phyloP scores from a whole-genome alignment of 2,113 vertebrate genomes.

The Orycteropus afer region DNA sequence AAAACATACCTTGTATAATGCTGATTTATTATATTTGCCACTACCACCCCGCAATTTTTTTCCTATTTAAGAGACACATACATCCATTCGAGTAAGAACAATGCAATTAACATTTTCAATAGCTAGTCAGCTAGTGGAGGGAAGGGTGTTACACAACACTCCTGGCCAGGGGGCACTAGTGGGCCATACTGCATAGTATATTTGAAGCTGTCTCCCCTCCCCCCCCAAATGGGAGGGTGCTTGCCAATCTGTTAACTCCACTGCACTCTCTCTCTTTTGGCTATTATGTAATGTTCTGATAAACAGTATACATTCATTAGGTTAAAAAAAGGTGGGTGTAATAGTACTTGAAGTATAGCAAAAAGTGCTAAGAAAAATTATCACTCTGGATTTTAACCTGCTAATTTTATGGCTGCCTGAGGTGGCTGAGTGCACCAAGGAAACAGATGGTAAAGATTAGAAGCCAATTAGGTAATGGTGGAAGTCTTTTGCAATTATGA shows the following conservation, averaged over 20 bases:
- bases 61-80: not conserved
- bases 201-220: not conserved
- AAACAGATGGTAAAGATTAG: constrained; percentile 43
- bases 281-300: not conserved
- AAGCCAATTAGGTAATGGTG: constrained; percentile 4
- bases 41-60: not conserved
- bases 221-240: not conserved
- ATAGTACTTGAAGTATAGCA: not conserved
- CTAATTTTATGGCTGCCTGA: constrained; percentile 26
- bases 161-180: not conserved
- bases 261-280: not conserved
- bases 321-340: not conserved
- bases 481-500: constrained; percentile 28
- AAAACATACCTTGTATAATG: not conserved
- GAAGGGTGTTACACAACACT: not conserved
- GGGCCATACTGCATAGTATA: not conserved
- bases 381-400: not conserved
- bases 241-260: not conserved
- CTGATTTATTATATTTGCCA: not conserved
- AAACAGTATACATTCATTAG: not conserved
- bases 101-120: not conserved
- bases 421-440: not conserved
- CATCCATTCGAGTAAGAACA: not conserved
- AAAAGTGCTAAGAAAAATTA: constrained; percentile 42
- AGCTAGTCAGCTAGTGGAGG: not conserved